Evolutionary conservation across 2,113 vertebrate genomes (phyloP).

Genomic region (Nematolebias whitei): DNA sequence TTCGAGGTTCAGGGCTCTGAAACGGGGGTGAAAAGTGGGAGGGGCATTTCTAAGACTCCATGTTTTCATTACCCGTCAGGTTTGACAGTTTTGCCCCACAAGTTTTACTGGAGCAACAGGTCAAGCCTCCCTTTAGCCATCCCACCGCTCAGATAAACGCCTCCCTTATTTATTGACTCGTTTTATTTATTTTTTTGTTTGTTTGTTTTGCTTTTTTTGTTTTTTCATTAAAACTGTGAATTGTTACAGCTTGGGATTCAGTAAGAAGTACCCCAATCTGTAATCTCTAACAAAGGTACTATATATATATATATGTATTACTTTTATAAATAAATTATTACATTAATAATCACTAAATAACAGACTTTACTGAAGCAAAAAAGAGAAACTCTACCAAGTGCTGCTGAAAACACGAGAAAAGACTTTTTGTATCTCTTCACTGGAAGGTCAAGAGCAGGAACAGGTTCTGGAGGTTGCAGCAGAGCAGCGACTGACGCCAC

Average conservation of each 20-base stretch:
- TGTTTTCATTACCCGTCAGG: slow-evolving; percentile 62
- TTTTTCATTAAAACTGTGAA: slow-evolving; percentile 85
- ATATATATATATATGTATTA: slow-evolving; percentile 74
- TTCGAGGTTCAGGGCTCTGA: slow-evolving; percentile 25
- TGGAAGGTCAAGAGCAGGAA: slow-evolving; percentile 46
- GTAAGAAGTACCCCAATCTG: slow-evolving; percentile 79
- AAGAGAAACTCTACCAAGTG: slow-evolving; percentile 68
- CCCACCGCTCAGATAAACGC: slow-evolving; percentile 38
- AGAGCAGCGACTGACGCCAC: slow-evolving; percentile 15
- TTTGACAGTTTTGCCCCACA: slow-evolving; percentile 55
- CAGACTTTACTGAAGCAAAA: slow-evolving; percentile 80
- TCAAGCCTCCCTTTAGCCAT: slow-evolving; percentile 65
- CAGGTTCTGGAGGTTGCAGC: slow-evolving; percentile 25
- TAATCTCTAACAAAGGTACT: slow-evolving; percentile 80
- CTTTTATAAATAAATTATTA: slow-evolving; percentile 81
- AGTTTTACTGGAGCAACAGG: slow-evolving; percentile 53
- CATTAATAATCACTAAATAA: slow-evolving; percentile 77
- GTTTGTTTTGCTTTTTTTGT: slow-evolving; percentile 45
- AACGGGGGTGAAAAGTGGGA: slow-evolving; percentile 13
- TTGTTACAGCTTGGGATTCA: slow-evolving; percentile 79
- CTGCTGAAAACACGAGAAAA: slow-evolving; percentile 67
- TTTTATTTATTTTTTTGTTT: slow-evolving; percentile 54
- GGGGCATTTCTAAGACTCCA: slow-evolving; percentile 49
- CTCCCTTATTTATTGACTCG: slow-evolving; percentile 65
- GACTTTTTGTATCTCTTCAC: slow-evolving; percentile 57